Evolutionary conservation across 2,113 vertebrate genomes (phyloP), one percentile per base, ranked within the genome.

Genomic region (Pachypanchax playfairii): DNA sequence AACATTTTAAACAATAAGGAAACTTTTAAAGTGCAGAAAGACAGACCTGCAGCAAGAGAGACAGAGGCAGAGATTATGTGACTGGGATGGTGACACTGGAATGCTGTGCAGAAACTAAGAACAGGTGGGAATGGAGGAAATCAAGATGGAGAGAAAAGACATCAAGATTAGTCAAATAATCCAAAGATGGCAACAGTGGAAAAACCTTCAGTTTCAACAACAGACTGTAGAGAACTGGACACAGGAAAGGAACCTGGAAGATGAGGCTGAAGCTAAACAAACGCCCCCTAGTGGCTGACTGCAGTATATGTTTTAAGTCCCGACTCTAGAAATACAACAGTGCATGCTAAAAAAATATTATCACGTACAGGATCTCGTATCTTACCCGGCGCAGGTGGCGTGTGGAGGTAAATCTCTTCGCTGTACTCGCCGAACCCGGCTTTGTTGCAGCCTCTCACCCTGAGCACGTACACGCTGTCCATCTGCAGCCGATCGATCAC

Each of bases 381-480:
- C 75, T 69, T 87, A 98, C 97, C 96, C 5, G 94, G 94, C 0
- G 97, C 97, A 0, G 96, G 97, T 0, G 97, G 96, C 0, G 96
- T 98, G 85, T 96, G 96, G 68, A 99, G 91, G 79, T 97, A 96
- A 56, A 99, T 93, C 1, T 99, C 97, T 41, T 98, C 97, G 0
- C 97, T 99, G 92, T 97, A 97, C 9, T 97, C 96, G 3, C 97
- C 96, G 0, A 93, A 96, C 0, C 97, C 97, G 0, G 97, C 96
- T 87, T 97, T 98, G 87, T 99, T 99, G 91, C 92, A 96, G 70
- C 96, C 97, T 4, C 92, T 91, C 39, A 99, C 96, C 13, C 96
- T 82, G 11, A 99, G 91, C 73, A 98, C 95, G 0, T 97, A 98
- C 69, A 98, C 92, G 1, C 95, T 94, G 89, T 96, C 93, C 0